Conservation (phyloP, 2,113 vertebrate species). For the Hyla sarda region DNA sequence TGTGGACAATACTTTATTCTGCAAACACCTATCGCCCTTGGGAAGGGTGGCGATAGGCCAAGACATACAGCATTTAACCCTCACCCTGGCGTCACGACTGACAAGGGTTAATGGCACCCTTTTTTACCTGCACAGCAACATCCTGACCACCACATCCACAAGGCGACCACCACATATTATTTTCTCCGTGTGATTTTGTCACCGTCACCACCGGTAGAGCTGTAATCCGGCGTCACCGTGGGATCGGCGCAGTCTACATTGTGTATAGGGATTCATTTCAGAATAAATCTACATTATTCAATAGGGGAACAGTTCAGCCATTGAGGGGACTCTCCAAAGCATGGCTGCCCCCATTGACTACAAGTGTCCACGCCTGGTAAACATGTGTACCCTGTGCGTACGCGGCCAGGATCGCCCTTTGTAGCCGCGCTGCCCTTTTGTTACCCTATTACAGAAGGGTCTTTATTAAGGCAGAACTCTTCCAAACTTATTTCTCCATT, state of each 20-base stretch:
- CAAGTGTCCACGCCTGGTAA: slow-evolving; percentile 17
- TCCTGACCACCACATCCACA: too few relatives aligned
- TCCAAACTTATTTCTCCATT: slow-evolving; percentile 5
- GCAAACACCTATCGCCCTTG: too few relatives aligned
- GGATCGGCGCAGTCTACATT: slow-evolving; percentile 3
- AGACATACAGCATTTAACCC: too few relatives aligned
- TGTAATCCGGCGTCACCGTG: not conserved
- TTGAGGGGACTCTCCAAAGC: slow-evolving; percentile 26
- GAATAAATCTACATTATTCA: slow-evolving; percentile 44
- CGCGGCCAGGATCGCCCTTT: not conserved
- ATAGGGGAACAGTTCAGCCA: not conserved
- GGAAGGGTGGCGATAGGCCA: too few relatives aligned
- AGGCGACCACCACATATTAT: too few relatives aligned
- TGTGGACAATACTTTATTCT: too few relatives aligned
- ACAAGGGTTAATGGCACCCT: too few relatives aligned
- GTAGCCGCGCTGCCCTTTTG: slow-evolving; percentile 1
- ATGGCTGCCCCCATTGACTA: slow-evolving; percentile 34
- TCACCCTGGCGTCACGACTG: too few relatives aligned
- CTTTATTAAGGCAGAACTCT: not conserved
- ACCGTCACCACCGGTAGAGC: too few relatives aligned
- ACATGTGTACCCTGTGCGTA: not conserved
- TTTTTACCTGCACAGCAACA: too few relatives aligned
- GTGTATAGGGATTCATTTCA: slow-evolving; percentile 14
- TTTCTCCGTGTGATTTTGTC: too few relatives aligned
- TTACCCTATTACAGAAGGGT: slow-evolving; percentile 16